phyloP scores from a whole-genome alignment of 2,888 invertebrate genomes.

The Synanthedon tipuliformis region DNA sequence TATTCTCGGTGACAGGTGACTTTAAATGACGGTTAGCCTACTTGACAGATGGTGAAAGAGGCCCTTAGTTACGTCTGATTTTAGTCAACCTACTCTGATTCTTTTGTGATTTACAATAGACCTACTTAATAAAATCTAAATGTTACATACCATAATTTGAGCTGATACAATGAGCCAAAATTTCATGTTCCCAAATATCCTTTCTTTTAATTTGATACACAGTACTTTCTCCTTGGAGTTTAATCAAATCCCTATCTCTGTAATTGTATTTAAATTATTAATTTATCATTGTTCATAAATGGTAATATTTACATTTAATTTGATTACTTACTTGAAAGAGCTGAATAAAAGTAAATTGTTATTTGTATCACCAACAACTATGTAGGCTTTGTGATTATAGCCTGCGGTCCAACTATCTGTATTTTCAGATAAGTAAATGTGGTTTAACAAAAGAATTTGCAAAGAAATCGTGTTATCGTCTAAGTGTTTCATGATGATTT shows the following conservation, averaged over 20 bases:
- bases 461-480: slow-evolving; percentile 37
- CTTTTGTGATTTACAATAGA: too few species aligned
- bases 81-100: too few species aligned
- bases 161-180: slow-evolving; percentile 70
- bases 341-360: slow-evolving; percentile 71
- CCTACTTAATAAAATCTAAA: too few species aligned
- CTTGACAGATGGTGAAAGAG: too few species aligned
- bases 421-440: slow-evolving; percentile 46
- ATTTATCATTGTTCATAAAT: too few species aligned
- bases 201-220: slow-evolving; percentile 48
- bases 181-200: slow-evolving; percentile 42
- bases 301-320: neutral
- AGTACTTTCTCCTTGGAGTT: slow-evolving; percentile 51
- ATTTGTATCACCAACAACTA: slow-evolving; percentile 75
- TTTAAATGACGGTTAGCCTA: too few species aligned
- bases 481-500: slow-evolving; percentile 45
- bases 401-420: slow-evolving; percentile 57
- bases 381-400: slow-evolving; percentile 59
- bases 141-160: slow-evolving; percentile 60
- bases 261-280: slow-evolving; percentile 8
- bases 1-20: too few species aligned
- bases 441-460: slow-evolving; percentile 50
- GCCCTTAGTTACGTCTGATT: too few species aligned
- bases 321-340: slow-evolving; percentile 60
- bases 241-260: slow-evolving; percentile 54